Conservation (phyloP, 2,888 invertebrate genomes). For the Belgica antarctica region DNA sequence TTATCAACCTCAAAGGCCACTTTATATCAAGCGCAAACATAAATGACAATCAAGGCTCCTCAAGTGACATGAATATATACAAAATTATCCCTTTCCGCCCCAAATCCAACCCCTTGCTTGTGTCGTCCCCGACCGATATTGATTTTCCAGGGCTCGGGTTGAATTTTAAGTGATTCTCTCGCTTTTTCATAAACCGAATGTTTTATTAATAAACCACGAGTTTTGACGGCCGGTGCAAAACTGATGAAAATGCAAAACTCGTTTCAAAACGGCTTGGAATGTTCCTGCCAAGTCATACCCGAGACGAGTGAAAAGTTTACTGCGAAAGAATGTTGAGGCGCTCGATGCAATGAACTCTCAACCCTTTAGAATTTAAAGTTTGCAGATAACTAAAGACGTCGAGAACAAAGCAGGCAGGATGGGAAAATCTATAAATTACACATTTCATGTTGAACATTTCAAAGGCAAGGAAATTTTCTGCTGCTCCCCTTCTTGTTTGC, state of each 20-base stretch:
- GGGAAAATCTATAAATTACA: conserved; percentile 40
- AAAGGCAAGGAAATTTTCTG: conserved; percentile 1
- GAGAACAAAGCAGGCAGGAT: too few relatives aligned
- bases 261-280: too few relatives aligned
- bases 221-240: background rate
- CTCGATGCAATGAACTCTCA: background rate
- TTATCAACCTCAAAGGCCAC: conserved; percentile 19
- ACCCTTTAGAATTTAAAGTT: too few relatives aligned
- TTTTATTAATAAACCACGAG: background rate
- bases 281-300: background rate
- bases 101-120: too few relatives aligned
- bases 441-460: conserved; percentile 13
- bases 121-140: background rate
- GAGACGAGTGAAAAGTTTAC: background rate
- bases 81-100: background rate
- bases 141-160: background rate
- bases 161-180: background rate
- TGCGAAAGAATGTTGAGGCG: too few relatives aligned
- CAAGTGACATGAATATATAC: conserved; percentile 17
- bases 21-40: background rate
- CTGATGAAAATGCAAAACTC: background rate
- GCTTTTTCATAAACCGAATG: background rate
- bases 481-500: conserved; percentile 30
- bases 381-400: background rate
- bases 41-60: background rate